These are phyloP conservation scores for Xylocampa areola DNA, from an alignment of 2,888 invertebrate species.

Conservation along the genomic window DNA sequence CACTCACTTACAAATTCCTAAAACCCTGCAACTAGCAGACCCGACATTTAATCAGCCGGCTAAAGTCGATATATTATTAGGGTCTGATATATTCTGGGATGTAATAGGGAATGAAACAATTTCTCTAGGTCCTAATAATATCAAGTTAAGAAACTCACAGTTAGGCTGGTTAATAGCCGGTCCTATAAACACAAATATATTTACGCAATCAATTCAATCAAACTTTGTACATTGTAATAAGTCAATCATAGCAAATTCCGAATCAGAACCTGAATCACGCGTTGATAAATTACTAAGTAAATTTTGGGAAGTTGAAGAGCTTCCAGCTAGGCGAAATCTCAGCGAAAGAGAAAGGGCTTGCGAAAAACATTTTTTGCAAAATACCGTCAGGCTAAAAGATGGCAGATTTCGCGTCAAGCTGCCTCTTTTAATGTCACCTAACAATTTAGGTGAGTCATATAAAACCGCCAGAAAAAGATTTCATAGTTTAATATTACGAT, in stretches of 20 bases:
- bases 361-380: slow-evolving; percentile 5
- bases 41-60: slow-evolving; percentile 10
- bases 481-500: slow-evolving; percentile 5
- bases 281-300: background rate
- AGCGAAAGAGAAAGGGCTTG: background rate
- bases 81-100: slow-evolving; percentile 16
- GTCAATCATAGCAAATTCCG: background rate
- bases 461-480: slow-evolving; percentile 15
- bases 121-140: slow-evolving; percentile 2
- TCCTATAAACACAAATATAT: background rate
- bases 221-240: background rate
- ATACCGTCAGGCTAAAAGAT: background rate
- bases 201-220: background rate
- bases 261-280: background rate
- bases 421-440: background rate
- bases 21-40: slow-evolving; percentile 9
- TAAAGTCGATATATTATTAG: slow-evolving; percentile 10
- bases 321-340: background rate
- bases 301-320: slow-evolving; percentile 2
- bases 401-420: slow-evolving; percentile 6
- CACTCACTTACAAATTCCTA: slow-evolving; percentile 3
- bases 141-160: background rate
- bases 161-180: slow-evolving; percentile 1
- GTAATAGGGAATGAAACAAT: slow-evolving; percentile 3
- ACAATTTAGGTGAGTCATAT: slow-evolving; percentile 12